phyloP scores from a whole-genome alignment of 1,140 invertebrate species.

The Cheumatopsyche charites region DNA sequence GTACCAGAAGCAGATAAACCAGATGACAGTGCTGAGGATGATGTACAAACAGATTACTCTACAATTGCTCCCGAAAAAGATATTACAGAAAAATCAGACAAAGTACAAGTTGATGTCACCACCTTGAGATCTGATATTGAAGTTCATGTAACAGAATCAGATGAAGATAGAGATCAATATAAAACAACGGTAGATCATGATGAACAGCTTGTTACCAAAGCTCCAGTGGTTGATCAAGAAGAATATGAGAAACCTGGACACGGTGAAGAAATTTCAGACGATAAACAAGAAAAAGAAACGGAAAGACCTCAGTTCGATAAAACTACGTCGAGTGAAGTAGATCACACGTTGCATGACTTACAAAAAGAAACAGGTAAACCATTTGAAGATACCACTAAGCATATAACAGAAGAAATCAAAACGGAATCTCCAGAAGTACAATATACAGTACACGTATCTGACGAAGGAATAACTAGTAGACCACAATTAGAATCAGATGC shows the following conservation, averaged over 20 bases:
- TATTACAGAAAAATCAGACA: slow-evolving; percentile 39
- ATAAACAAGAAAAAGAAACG: not conserved
- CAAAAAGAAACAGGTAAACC: not conserved
- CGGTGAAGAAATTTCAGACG: not conserved
- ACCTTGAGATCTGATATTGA: not conserved
- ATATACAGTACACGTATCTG: not conserved
- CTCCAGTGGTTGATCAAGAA: not conserved
- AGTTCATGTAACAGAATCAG: not conserved
- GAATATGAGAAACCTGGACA: not conserved
- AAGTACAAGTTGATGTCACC: slow-evolving; percentile 42
- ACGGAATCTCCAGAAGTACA: not conserved
- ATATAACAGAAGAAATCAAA: too few species aligned
- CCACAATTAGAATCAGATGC: not conserved
- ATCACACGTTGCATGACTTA: too few species aligned
- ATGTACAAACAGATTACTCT: not conserved
- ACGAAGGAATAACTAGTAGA: not conserved
- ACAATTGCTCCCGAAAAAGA: not conserved
- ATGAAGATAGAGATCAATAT: not conserved
- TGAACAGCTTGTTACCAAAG: not conserved
- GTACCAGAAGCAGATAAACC: not conserved
- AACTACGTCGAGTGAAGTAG: too few species aligned
- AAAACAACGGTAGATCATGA: too few species aligned
- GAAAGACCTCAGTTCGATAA: not conserved
- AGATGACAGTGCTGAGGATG: not conserved
- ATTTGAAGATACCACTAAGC: too few species aligned